phyloP scores from a whole-genome alignment of 2,888 invertebrate genomes.

The Hedychridium roseum region DNA sequence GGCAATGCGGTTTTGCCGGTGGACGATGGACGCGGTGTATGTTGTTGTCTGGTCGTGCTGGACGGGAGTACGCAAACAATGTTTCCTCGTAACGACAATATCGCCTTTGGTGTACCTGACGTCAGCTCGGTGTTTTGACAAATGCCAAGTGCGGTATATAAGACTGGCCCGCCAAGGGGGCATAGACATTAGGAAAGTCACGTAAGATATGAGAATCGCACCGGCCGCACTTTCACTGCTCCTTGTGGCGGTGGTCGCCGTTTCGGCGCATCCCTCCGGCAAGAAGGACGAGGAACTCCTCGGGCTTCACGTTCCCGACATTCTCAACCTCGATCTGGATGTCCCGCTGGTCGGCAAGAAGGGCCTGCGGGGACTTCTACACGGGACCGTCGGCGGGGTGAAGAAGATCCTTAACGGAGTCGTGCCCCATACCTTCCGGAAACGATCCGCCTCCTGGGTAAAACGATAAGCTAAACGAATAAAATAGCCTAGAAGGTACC shows the following conservation, averaged over 20 bases:
- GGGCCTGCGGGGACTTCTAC: background rate
- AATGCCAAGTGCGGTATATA: background rate
- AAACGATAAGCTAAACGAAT: too few species aligned
- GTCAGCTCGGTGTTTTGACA: conserved; percentile 6
- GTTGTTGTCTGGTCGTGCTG: too few species aligned
- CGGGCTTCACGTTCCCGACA: background rate
- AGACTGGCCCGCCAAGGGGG: background rate
- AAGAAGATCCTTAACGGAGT: background rate
- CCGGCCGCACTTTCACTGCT: background rate
- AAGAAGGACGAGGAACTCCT: background rate
- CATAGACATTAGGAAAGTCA: background rate
- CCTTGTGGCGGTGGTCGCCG: background rate
- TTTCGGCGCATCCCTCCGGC: background rate
- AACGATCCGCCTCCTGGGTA: too few species aligned
- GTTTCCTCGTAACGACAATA: too few species aligned
- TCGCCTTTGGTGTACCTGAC: too few species aligned
- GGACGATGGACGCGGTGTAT: too few species aligned
- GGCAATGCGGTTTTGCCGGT: too few species aligned
- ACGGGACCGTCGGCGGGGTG: background rate
- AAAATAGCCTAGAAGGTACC: too few species aligned
- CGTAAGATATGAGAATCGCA: background rate
- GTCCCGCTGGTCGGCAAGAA: background rate
- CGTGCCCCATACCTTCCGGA: too few species aligned
- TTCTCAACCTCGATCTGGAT: too few species aligned
- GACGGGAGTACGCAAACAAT: too few species aligned